Conservation (phyloP, 2,797 vertebrate genomes). For the Ctenopoma multispine region DNA sequence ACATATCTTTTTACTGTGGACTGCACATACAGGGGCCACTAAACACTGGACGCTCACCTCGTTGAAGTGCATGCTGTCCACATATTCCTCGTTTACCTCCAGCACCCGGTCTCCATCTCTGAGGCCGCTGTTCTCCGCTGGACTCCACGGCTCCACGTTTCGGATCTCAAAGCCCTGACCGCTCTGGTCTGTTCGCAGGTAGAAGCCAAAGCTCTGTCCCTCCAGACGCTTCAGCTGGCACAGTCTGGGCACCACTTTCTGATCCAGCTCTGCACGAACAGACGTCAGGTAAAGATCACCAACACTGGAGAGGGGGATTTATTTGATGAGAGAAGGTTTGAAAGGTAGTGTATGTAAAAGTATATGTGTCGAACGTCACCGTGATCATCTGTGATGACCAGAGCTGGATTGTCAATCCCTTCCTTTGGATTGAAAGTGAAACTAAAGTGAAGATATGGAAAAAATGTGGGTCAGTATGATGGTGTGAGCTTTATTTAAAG, state of each 20-base stretch:
- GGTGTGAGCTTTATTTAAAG: background rate
- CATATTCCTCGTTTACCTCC: conserved; percentile 88
- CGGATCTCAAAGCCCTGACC: conserved; percentile 79
- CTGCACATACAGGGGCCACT: background rate
- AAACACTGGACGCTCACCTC: conserved; percentile 78
- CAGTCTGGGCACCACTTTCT: conserved; percentile 75
- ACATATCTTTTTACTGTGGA: background rate
- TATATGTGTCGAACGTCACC: conserved; percentile 66
- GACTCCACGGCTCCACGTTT: conserved; percentile 84
- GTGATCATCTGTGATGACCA: conserved; percentile 84
- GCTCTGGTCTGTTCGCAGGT: conserved; percentile 74
- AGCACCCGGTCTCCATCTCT: conserved; percentile 89
- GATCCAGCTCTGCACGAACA: conserved; percentile 65
- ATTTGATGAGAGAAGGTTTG: background rate
- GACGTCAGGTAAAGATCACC: background rate
- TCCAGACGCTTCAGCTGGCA: conserved; percentile 86
- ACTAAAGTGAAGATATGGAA: conserved; percentile 67
- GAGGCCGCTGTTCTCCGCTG: conserved; percentile 88
- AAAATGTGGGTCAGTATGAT: background rate
- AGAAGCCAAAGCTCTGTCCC: conserved; percentile 88
- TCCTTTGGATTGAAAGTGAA: conserved; percentile 96
- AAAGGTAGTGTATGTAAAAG: background rate
- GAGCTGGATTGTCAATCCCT: conserved; percentile 95
- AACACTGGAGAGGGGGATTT: background rate
- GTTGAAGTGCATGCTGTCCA: conserved; percentile 83